These are phyloP conservation scores for Paraplagusia blochii DNA, from an alignment of 2,113 vertebrate species.

Conservation along the genomic window DNA sequence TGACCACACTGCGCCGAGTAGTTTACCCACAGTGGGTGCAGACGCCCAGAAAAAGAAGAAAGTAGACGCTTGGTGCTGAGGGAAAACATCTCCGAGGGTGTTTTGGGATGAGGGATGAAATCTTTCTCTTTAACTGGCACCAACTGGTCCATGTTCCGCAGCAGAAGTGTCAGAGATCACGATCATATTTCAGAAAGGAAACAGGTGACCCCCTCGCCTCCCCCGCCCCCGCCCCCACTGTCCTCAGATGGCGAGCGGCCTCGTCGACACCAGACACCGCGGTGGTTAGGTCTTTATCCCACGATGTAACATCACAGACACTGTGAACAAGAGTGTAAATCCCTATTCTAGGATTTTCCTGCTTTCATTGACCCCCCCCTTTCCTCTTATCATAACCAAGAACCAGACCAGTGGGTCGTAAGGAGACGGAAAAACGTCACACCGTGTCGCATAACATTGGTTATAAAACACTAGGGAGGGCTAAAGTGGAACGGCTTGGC, in stretches of 20 bases:
- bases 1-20: slow-evolving; percentile 4
- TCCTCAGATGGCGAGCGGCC: slow-evolving; percentile 24
- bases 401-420: slow-evolving; percentile 35
- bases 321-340: slow-evolving; percentile 50
- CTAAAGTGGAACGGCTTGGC: slow-evolving; percentile 28
- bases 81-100: slow-evolving; percentile 12
- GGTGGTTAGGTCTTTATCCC: slow-evolving; percentile 29
- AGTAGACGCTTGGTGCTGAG: slow-evolving; percentile 13
- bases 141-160: slow-evolving; percentile 17
- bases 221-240: too few species aligned
- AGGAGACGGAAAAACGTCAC: slow-evolving; percentile 21
- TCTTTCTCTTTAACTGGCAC: slow-evolving; percentile 6
- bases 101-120: slow-evolving; percentile 22
- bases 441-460: slow-evolving; percentile 17
- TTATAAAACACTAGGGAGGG: slow-evolving; percentile 25
- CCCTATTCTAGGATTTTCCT: slow-evolving; percentile 32
- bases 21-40: slow-evolving; percentile 19
- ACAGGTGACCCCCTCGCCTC: slow-evolving; percentile 48
- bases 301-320: slow-evolving; percentile 36
- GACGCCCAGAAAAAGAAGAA: slow-evolving; percentile 11
- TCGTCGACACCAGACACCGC: slow-evolving; percentile 33
- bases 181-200: slow-evolving; percentile 54
- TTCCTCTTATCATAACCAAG: slow-evolving; percentile 26
- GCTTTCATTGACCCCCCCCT: slow-evolving; percentile 11
- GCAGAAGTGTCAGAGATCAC: slow-evolving; percentile 14